Base-by-base conservation (phyloP, 2,113 vertebrate genomes). In the Alces alces region DNA sequence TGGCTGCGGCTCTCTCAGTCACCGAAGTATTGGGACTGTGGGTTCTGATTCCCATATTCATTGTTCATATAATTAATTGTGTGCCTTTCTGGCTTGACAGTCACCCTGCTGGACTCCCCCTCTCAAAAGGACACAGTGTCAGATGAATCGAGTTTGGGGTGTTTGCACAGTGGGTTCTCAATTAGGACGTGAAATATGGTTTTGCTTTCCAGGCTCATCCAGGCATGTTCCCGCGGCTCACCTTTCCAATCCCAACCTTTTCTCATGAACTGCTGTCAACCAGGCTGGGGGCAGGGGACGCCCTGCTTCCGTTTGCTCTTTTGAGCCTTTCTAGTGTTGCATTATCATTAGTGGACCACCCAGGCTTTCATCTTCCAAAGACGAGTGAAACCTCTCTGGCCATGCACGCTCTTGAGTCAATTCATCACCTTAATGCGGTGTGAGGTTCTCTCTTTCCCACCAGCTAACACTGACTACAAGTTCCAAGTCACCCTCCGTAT, bases 111-210 rank as follows among this genome's bases (percentile, higher is more conserved):
- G n/a, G 4, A 30, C 33, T 7, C 2, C 28, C 52, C 7, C 11
- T 9, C 25, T 4, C 1, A 13, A 57, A 54, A 45, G 23, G 47
- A 60, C 10, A 10, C 25, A 1, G 7, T 39, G 21, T 36, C 89
- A 1, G 23, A 2, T 21, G 57, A 58, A 10, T 11, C 0, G 3
- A 9, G 23, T 7, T 1, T 1, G 15, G 2, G 2, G 28, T 8
- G 25, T 9, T 33, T 27, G 50, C 14, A 1, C 25, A 0, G 11
- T 25, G 3, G 47, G 23, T 3, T 91, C 82, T n/a, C 6, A 21
- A 1, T 4, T n/a, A 30, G 8, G 15, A 11, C 1, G 0, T 23
- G 57, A 64, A 16, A 17, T 25, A 0, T 19, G 3, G 30, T 3
- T 5, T 27, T 60, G 66, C 50, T 28, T 33, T 73, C 28, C 33